Percentiles rank a stretch among this genome's conserved stretches.
phyloP scores from a whole-genome alignment of 2,797 vertebrate species.

The Artibeus lituratus region DNA sequence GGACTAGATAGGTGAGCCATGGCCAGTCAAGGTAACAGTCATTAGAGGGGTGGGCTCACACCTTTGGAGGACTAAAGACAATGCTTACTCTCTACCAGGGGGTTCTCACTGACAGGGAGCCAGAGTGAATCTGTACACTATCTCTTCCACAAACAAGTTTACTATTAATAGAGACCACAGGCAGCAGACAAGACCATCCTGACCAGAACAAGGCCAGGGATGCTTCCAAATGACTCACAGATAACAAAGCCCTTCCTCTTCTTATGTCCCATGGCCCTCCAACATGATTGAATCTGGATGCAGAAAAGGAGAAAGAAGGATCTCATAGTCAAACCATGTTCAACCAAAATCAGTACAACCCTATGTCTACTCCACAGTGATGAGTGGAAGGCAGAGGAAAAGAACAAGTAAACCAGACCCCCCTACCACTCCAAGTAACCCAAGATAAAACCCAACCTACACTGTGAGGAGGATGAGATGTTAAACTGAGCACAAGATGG shows the following conservation, averaged over 20 bases:
- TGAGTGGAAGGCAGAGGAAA: not conserved
- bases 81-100: accelerated
- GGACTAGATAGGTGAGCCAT: not conserved
- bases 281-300: not conserved
- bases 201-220: not conserved
- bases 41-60: no score
- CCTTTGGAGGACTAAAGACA: not conserved
- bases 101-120: not conserved
- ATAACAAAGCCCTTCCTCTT: not conserved
- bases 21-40: not conserved
- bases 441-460: not conserved
- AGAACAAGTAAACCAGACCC: not conserved
- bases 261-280: not conserved
- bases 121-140: not conserved
- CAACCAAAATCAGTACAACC: not conserved
- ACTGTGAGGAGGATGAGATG: not conserved
- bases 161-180: not conserved
- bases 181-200: not conserved
- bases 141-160: not conserved
- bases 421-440: not conserved
- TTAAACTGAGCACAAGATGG: not conserved
- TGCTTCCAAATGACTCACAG: not conserved
- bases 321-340: not conserved
- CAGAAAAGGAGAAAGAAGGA: not conserved
- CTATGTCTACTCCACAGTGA: not conserved